Base-by-base conservation (phyloP, 2,113 vertebrate genomes). In the Atractosteus spatula region DNA sequence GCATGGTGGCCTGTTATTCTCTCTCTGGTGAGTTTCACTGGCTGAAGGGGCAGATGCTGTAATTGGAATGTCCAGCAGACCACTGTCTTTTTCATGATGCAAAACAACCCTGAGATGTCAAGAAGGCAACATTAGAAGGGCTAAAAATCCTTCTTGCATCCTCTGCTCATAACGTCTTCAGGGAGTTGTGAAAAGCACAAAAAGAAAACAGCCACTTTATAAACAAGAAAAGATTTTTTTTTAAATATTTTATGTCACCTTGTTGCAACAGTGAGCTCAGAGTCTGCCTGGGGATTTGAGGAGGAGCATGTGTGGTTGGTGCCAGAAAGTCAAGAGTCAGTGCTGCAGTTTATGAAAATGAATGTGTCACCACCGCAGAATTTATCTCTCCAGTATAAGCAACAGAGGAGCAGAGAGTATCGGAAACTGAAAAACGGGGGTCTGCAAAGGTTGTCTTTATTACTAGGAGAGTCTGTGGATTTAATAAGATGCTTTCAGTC, bases 301-400 rank as follows among this genome's bases (percentile, higher is more conserved):
- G 17, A 69, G 17, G 51, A 69, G 54, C 41, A n/a, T 68, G 68
- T 69, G 54, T 69, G 41, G 42, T 69, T 69, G 68, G 41, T 42
- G 68, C 68, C 55, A 43, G 54, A 16, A 55, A 68, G 66, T 68
- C 66, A 68, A 68, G 47, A 68, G 66, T 54, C 55, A 59, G 68
- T 41, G 13, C 41, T 16, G 55, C 55, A 55, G 68, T 59, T 57
- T 59, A 69, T 43, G 55, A 43, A 57, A 59, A 69, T 43, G 68
- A 59, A 57, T 57, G 68, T 42, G 41, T 69, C 68, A 17, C 68
- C 57, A 59, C 51, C 29, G 68, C 10, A 10, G 68, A 57, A 55
- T 69, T 69, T 69, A 59, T 69, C 68, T 69, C 17, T 55, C 13
- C 16, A 5, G 41, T 55, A 56, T 68, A 17, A 51, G 17, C 44